Percentiles rank a stretch among this genome's conserved stretches.
Conservation (phyloP, 2,113 vertebrate genomes). For the Limanda limanda region DNA sequence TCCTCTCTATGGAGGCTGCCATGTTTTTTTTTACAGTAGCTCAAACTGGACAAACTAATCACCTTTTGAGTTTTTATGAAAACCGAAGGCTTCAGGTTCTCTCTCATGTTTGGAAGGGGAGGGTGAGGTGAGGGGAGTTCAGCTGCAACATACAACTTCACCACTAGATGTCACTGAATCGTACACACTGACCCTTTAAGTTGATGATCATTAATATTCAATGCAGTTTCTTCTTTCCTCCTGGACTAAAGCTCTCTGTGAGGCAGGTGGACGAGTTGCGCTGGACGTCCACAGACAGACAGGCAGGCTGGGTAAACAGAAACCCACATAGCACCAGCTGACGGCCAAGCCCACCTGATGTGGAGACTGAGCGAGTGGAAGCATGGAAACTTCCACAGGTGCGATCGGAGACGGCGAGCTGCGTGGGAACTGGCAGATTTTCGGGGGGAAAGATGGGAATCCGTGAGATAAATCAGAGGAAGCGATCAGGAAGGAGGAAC, state of each 20-base stretch:
- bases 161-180: no score
- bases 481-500: slow-evolving; percentile 4
- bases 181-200: no score
- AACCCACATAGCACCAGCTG: slow-evolving; percentile 69
- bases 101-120: no score
- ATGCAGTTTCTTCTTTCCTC: background rate
- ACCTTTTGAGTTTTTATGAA: no score
- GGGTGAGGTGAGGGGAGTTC: no score
- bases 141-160: no score
- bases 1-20: no score
- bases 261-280: slow-evolving; percentile 49
- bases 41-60: no score
- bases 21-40: no score
- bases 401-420: slow-evolving; percentile 21
- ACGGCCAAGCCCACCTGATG: slow-evolving; percentile 43
- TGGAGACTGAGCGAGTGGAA: slow-evolving; percentile 53
- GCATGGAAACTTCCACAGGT: slow-evolving; percentile 70
- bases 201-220: no score
- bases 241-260: slow-evolving; percentile 11
- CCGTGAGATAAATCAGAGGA: slow-evolving; percentile 3
- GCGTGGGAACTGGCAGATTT: background rate
- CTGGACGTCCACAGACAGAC: slow-evolving; percentile 38
- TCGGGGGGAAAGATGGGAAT: background rate
- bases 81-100: no score
- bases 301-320: slow-evolving; percentile 74